These are phyloP conservation scores for Heliconius erato DNA, from an alignment of 2,888 invertebrate genomes.

Conservation along the genomic window DNA sequence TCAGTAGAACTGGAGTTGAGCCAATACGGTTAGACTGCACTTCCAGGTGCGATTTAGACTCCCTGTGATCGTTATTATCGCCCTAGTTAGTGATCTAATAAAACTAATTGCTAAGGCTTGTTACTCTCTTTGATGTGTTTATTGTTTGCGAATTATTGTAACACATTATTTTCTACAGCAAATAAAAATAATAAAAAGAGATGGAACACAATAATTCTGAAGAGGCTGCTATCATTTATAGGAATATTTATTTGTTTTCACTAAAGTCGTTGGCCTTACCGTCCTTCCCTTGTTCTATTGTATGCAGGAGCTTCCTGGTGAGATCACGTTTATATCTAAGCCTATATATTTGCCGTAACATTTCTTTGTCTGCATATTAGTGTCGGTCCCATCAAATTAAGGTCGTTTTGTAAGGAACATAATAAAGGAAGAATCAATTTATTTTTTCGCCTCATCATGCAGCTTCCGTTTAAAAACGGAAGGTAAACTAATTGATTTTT, in stretches of 20 bases:
- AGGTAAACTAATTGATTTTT: conserved; percentile 54
- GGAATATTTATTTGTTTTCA: conserved; percentile 64
- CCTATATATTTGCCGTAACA: conserved; percentile 58
- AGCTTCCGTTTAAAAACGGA: conserved; percentile 80
- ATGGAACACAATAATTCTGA: conserved; percentile 31
- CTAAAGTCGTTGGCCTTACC: conserved; percentile 69
- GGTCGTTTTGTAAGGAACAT: conserved; percentile 68
- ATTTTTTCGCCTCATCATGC: conserved; percentile 80
- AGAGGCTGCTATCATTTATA: conserved; percentile 45
- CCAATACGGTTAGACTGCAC: conserved; percentile 77
- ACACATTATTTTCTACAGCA: not conserved
- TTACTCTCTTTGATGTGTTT: conserved; percentile 13
- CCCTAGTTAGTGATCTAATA: conserved; percentile 16
- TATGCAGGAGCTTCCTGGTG: conserved; percentile 70
- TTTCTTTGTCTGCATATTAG: conserved; percentile 69
- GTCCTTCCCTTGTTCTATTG: conserved; percentile 68
- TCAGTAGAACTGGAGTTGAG: conserved; percentile 83
- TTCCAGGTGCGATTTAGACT: conserved; percentile 73
- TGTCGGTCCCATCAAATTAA: conserved; percentile 63
- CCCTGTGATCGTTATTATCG: conserved; percentile 20
- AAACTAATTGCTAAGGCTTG: not conserved
- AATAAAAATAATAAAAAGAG: conserved; percentile 9
- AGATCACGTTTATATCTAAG: conserved; percentile 76
- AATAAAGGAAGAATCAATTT: conserved; percentile 68
- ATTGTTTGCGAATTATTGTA: not conserved